A percentile compares a stretch with the other conserved stretches of the same genome.
Evolutionary conservation across 1,140 invertebrate genomes (phyloP).

Genomic region (Panagrolaimus sp.): DNA sequence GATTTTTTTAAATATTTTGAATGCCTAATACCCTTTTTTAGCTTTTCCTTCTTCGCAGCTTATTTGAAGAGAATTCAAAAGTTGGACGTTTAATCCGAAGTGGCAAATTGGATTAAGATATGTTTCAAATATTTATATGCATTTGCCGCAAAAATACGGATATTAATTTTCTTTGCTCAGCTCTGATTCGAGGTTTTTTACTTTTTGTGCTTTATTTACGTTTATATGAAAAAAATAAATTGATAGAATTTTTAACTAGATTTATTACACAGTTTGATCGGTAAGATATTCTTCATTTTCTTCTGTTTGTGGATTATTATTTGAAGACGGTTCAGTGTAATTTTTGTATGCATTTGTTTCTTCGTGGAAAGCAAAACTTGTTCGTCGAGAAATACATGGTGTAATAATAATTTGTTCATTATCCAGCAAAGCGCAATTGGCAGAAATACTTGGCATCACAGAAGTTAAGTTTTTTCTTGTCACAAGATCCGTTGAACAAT

Average conservation of each 20-base stretch:
- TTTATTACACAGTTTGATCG: not conserved
- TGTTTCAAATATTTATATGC: not conserved
- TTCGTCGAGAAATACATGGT: too few species aligned
- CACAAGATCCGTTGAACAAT: too few species aligned
- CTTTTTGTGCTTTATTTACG: slow-evolving; percentile 2
- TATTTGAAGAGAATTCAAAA: slow-evolving; percentile 60
- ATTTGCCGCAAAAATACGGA: not conserved
- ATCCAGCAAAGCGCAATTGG: too few species aligned
- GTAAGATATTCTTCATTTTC: not conserved
- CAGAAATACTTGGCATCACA: too few species aligned
- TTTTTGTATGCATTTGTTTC: too few species aligned
- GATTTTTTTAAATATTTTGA: not conserved
- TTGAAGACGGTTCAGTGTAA: too few species aligned
- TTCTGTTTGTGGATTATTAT: not conserved
- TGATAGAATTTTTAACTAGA: not conserved
- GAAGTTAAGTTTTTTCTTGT: too few species aligned
- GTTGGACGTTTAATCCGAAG: slow-evolving; percentile 43
- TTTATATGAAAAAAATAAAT: not conserved
- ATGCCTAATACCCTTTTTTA: slow-evolving; percentile 47
- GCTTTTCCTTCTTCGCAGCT: slow-evolving; percentile 60
- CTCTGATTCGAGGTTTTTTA: not conserved
- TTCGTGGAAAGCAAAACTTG: too few species aligned
- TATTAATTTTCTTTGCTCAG: not conserved
- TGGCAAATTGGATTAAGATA: slow-evolving; percentile 30
- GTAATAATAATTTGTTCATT: too few species aligned